Base-by-base conservation (phyloP, 1,140 invertebrate species). In the Portunus trituberculatus region DNA sequence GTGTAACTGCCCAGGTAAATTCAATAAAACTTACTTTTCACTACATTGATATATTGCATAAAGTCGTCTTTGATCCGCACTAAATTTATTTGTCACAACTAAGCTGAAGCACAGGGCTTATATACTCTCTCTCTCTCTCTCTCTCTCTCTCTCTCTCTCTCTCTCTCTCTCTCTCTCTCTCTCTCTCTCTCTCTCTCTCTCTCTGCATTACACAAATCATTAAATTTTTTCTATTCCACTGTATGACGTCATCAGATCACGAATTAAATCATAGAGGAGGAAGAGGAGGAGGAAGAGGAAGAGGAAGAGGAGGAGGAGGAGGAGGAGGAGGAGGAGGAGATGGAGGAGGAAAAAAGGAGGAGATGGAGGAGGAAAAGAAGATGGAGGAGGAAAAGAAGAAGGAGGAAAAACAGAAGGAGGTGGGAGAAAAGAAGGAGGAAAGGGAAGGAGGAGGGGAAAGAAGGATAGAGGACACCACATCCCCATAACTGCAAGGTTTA, bases 121-220 rank as follows among this genome's bases (percentile, higher is more conserved):
- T n/a, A n/a, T 76, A n/a, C 3, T 76, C 67, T 76, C 67, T 76
- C 67, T 76, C 67, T 76, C 67, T 76, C 67, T 76, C 67, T 76
- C 67, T 76, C 67, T 76, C 67, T 76, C 67, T 76, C 67, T 76
- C 67, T 76, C 67, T 76, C 67, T 76, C 59, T 76, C 59, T 76
- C 59, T 76, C 59, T 76, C 59, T 76, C 59, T 76, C 59, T 76
- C 59, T 76, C 20, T 76, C 20, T 10, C 59, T 25, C 59, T 76
- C 59, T 76, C 59, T 76, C 59, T 76, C 59, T 76, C 59, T 76
- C 59, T 76, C 59, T 76, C 67, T 76, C 67, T 76, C 67, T 76
- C 67, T 76, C 67, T 76, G 6, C 39, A 39, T 39, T 39, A 39
- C 39, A 39, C 39, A 2, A 39, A 39, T 6, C 39, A 39, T 1